Conservation (phyloP, 2,888 invertebrate species). For the Lapara coniferarum region DNA sequence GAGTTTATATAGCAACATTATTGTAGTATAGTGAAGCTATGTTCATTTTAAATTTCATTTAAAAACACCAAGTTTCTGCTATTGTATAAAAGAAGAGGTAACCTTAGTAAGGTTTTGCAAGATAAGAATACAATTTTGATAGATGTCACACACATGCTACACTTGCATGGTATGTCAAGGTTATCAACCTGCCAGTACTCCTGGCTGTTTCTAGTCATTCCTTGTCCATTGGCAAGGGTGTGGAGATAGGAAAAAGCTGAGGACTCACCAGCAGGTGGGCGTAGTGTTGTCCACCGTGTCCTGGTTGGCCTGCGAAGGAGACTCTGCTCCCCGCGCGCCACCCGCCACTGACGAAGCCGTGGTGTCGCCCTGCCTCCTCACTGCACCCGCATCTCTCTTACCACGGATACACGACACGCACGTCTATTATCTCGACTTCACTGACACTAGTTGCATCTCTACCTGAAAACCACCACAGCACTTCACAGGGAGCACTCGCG, state of each 20-base stretch:
- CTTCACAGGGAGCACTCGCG: conserved; percentile 34
- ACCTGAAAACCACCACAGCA: conserved; percentile 72
- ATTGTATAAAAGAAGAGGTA: neutral
- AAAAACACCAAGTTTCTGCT: neutral
- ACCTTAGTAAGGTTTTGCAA: neutral
- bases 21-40: too few relatives aligned
- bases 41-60: too few relatives aligned
- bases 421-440: conserved; percentile 82
- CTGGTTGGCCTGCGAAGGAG: conserved; percentile 83
- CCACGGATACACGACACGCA: conserved; percentile 74
- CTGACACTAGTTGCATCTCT: conserved; percentile 80
- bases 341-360: conserved; percentile 82
- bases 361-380: conserved; percentile 77
- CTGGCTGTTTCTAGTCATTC: conserved; percentile 11
- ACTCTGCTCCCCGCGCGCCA: conserved; percentile 82
- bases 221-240: neutral
- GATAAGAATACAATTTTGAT: neutral
- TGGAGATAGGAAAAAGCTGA: neutral
- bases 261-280: conserved; percentile 79
- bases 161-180: neutral
- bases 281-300: conserved; percentile 81
- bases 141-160: neutral
- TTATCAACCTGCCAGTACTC: neutral
- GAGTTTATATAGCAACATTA: too few relatives aligned
- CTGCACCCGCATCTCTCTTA: conserved; percentile 85